A percentile compares a stretch with the other conserved stretches of the same genome.
Conservation (phyloP, 2,797 vertebrate genomes). For the Dendrocincla fuliginosa region DNA sequence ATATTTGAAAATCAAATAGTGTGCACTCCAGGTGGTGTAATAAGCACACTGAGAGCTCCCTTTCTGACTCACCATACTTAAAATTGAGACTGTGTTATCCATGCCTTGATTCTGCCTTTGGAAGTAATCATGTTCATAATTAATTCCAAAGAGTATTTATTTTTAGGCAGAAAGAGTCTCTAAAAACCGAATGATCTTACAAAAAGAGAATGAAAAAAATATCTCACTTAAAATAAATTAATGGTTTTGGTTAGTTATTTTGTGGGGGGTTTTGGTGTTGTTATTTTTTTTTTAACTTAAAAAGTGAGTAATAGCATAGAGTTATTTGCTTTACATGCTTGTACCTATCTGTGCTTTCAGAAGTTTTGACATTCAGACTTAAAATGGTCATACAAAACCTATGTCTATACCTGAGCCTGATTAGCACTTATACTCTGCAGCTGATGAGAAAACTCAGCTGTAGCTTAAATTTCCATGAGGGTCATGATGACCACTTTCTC, state of each 20-base stretch:
- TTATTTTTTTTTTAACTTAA: background rate
- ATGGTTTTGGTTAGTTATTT: background rate
- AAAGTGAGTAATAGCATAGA: background rate
- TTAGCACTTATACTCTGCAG: background rate
- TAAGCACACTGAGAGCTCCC: background rate
- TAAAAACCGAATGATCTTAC: background rate
- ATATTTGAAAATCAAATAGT: background rate
- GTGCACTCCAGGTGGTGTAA: background rate
- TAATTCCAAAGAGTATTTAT: background rate
- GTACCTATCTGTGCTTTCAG: background rate
- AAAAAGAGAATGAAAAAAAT: background rate
- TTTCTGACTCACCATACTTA: background rate
- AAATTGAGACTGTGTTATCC: background rate
- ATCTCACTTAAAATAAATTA: background rate
- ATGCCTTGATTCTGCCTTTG: background rate
- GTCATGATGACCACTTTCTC: conserved; percentile 37
- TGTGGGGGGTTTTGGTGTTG: background rate
- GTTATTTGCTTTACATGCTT: background rate
- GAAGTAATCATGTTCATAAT: background rate
- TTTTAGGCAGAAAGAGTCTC: background rate
- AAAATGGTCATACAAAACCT: background rate
- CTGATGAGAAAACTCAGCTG: background rate
- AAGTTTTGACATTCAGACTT: background rate
- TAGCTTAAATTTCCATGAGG: conserved; percentile 18
- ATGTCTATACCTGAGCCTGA: background rate